Conservation (phyloP, 1,140 invertebrate genomes). For the Delia radicum region DNA sequence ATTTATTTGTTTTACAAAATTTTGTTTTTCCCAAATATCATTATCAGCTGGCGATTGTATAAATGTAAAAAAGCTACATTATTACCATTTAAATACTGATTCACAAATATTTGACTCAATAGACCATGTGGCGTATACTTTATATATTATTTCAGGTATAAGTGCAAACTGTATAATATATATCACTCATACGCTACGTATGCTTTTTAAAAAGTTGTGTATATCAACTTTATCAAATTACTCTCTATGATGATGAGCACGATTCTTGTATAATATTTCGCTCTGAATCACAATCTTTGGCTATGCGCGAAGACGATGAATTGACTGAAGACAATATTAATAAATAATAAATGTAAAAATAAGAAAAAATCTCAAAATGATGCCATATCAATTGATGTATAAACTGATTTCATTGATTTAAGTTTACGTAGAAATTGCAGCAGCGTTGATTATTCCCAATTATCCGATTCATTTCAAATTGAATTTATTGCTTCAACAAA, state of each 20-base stretch:
- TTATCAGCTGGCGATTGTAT: too few species aligned
- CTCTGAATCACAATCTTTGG: conserved; percentile 48
- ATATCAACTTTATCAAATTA: too few species aligned
- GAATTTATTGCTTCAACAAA: conserved; percentile 45
- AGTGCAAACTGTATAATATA: too few species aligned
- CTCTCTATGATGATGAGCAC: conserved; percentile 44
- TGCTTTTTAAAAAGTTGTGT: too few species aligned
- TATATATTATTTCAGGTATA: too few species aligned
- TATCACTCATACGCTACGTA: too few species aligned
- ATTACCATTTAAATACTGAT: too few species aligned
- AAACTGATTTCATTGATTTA: conserved; percentile 46
- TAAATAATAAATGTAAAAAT: conserved; percentile 21
- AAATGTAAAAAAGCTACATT: too few species aligned
- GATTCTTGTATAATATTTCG: conserved; percentile 50
- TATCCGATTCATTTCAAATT: conserved; percentile 54
- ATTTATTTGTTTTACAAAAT: too few species aligned
- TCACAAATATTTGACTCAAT: too few species aligned
- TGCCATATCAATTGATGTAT: conserved; percentile 48
- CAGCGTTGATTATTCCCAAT: conserved; percentile 45
- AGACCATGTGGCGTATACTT: too few species aligned
- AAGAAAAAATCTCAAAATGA: conserved; percentile 19
- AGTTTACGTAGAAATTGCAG: conserved; percentile 25
- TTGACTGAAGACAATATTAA: conserved; percentile 33
- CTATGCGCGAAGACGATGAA: conserved; percentile 40
- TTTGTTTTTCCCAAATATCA: too few species aligned